A percentile compares a stretch with the other conserved stretches of the same genome.
These are phyloP conservation scores for Cherax destructor DNA, from an alignment of 1,140 invertebrate genomes.

Conservation along the genomic window DNA sequence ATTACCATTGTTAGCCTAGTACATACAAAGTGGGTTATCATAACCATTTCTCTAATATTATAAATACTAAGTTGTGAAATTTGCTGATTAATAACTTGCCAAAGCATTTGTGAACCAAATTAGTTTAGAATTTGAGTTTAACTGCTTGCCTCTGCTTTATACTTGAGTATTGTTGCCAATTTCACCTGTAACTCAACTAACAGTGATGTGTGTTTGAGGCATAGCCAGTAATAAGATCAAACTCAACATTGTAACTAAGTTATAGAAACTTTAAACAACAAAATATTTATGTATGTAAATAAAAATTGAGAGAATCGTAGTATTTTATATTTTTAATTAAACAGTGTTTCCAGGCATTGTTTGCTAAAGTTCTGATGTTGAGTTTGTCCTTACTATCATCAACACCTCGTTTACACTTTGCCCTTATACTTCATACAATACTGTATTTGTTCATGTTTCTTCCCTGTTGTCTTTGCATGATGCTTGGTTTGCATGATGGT, in stretches of 20 bases:
- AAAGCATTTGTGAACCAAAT: background rate
- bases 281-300: no score
- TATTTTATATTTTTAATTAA: no score
- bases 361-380: no score
- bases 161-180: background rate
- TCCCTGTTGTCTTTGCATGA: slow-evolving; percentile 55
- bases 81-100: background rate
- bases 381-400: no score
- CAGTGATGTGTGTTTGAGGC: background rate
- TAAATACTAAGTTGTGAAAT: background rate
- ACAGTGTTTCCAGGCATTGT: no score
- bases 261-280: no score
- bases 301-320: no score
- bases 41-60: background rate
- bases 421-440: slow-evolving; percentile 4
- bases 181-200: background rate
- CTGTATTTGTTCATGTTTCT: slow-evolving; percentile 26
- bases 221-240: no score
- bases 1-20: background rate
- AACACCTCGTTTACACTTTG: background rate
- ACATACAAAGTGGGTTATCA: background rate
- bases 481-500: slow-evolving; percentile 61
- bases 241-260: no score
- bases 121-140: background rate
- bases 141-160: slow-evolving; percentile 9